phyloP scores from a whole-genome alignment of 2,797 vertebrate genomes.

The Enteromius argenteus region DNA sequence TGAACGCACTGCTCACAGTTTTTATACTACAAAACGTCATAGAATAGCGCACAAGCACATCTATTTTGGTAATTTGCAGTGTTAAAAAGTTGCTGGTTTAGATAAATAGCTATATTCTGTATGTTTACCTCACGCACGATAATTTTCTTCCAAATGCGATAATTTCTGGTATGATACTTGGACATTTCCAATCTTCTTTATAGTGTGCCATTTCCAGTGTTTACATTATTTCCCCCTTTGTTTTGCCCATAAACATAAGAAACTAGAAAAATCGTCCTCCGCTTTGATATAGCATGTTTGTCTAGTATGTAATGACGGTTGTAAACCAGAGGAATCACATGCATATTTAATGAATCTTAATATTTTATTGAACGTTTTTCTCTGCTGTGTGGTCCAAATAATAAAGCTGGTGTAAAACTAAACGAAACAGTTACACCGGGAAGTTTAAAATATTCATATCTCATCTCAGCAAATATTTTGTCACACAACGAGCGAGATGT shows the following conservation, averaged over 20 bases:
- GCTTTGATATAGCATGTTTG: not conserved
- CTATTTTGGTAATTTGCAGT: no score
- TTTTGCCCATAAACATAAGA: not conserved
- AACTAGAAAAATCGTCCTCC: no score
- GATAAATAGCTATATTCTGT: no score
- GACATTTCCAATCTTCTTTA: no score
- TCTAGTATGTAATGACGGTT: conserved; percentile 8
- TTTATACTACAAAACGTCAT: no score
- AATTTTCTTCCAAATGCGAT: no score
- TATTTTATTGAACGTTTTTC: not conserved
- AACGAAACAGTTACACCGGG: not conserved
- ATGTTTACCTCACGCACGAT: no score
- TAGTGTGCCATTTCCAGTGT: not conserved
- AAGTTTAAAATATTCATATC: not conserved
- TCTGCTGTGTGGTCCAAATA: not conserved
- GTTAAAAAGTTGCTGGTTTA: no score
- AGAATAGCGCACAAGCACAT: no score
- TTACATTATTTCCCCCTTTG: not conserved
- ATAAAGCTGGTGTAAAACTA: not conserved
- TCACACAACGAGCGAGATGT: not conserved
- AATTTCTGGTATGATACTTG: no score
- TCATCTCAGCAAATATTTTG: not conserved
- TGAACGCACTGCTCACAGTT: no score
- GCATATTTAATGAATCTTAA: not conserved
- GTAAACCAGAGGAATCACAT: not conserved